phyloP scores from a whole-genome alignment of 2,797 vertebrate species.

The Stomatorhinus walkeri region DNA sequence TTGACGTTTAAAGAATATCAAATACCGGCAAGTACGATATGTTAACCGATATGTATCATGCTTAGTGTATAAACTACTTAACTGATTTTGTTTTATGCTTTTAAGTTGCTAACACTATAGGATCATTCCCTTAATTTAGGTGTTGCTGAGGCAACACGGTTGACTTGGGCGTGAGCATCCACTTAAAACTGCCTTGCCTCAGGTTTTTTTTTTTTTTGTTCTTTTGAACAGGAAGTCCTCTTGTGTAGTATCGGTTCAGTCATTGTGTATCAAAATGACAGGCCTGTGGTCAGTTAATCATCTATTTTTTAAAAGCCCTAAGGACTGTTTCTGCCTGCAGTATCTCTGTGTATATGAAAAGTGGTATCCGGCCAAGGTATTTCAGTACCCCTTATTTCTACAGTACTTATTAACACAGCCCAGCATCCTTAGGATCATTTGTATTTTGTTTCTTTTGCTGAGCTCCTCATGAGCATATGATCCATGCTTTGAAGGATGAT shows the following conservation, averaged over 20 bases:
- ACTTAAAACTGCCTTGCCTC: background rate
- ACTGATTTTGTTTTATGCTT: background rate
- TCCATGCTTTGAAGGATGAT: background rate
- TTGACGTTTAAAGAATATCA: background rate
- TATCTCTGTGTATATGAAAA: background rate
- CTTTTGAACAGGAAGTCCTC: conserved; percentile 16
- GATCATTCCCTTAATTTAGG: conserved; percentile 33
- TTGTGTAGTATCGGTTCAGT: conserved; percentile 8
- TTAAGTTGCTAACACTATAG: background rate
- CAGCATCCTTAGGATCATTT: background rate
- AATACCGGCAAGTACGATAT: background rate
- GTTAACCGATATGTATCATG: background rate
- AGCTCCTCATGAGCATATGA: background rate
- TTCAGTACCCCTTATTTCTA: background rate
- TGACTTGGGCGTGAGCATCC: background rate
- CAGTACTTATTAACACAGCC: background rate
- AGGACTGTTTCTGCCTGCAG: background rate
- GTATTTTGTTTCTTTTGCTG: background rate
- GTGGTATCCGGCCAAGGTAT: background rate
- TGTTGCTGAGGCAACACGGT: conserved; percentile 8
- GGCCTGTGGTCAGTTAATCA: background rate
- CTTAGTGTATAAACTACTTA: background rate
- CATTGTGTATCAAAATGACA: conserved; percentile 17
- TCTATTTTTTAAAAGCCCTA: background rate
- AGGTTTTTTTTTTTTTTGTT: conserved; percentile 14